Evolutionary conservation across 1,140 invertebrate genomes (phyloP).

Genomic region (Fopius arisanus): DNA sequence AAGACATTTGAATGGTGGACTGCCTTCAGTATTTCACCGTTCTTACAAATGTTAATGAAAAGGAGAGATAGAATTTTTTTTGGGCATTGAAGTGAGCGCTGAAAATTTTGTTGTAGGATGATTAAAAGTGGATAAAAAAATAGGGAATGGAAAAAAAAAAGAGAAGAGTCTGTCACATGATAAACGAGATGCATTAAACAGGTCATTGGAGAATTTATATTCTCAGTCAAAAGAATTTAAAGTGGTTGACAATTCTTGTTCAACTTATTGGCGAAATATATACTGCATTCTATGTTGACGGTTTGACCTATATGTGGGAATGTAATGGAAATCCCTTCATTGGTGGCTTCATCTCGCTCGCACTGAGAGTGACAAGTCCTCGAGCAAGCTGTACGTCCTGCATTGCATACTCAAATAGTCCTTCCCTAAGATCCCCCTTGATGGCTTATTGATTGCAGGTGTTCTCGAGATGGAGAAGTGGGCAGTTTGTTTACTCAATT

Average conservation of each 20-base stretch:
- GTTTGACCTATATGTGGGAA: not conserved
- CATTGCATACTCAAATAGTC: not conserved
- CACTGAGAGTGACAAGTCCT: constrained; percentile 1
- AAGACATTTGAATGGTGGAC: not conserved
- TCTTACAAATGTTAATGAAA: not conserved
- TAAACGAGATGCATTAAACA: not conserved
- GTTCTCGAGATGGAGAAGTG: too few species aligned
- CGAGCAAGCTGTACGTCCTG: not conserved
- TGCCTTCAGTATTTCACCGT: not conserved
- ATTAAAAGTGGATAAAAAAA: not conserved
- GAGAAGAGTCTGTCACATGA: not conserved
- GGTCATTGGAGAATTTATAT: not conserved
- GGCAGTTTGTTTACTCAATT: too few species aligned
- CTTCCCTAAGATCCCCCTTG: not conserved
- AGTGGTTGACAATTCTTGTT: not conserved
- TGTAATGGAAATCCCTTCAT: not conserved
- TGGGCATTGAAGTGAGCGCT: not conserved
- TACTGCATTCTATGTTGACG: not conserved
- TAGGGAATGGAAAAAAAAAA: not conserved
- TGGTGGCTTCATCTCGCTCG: not conserved
- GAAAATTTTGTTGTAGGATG: not conserved
- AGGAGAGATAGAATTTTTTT: not conserved
- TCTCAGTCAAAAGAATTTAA: too few species aligned
- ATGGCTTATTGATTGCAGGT: not conserved
- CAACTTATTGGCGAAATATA: not conserved